Conservation (phyloP, 2,113 vertebrate genomes). For the Hypanus sabinus region DNA sequence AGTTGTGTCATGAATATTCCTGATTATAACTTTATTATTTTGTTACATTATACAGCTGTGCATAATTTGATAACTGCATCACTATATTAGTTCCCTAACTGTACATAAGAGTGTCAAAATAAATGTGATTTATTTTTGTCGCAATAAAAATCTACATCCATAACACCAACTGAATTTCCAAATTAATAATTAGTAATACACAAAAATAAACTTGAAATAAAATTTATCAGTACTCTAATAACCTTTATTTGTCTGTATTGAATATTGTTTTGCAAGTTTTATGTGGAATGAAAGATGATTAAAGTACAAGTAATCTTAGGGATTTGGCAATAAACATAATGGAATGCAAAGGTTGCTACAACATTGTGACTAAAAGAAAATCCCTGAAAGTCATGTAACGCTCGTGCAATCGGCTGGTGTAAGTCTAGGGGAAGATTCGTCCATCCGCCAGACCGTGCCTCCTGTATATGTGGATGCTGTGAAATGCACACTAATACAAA, state of each 20-base stretch:
- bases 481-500: too few species aligned
- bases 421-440: too few species aligned
- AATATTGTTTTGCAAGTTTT: background rate
- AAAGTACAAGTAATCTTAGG: background rate
- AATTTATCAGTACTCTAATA: background rate
- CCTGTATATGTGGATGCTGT: too few species aligned
- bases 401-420: too few species aligned
- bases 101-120: background rate
- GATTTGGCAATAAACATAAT: background rate
- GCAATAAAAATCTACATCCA: background rate
- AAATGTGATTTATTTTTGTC: background rate
- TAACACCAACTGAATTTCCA: background rate
- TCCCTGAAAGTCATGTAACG: background rate
- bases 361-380: background rate
- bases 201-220: background rate
- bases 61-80: background rate
- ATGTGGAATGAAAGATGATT: background rate
- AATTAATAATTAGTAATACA: background rate
- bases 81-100: background rate
- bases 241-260: background rate
- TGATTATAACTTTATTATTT: background rate
- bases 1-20: background rate
- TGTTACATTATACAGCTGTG: background rate
- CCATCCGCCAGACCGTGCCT: too few species aligned
- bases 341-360: background rate